A percentile compares a stretch with the other conserved stretches of the same genome.
Evolutionary conservation across 2,888 invertebrate genomes (phyloP).

Genomic region (Cancer borealis): DNA sequence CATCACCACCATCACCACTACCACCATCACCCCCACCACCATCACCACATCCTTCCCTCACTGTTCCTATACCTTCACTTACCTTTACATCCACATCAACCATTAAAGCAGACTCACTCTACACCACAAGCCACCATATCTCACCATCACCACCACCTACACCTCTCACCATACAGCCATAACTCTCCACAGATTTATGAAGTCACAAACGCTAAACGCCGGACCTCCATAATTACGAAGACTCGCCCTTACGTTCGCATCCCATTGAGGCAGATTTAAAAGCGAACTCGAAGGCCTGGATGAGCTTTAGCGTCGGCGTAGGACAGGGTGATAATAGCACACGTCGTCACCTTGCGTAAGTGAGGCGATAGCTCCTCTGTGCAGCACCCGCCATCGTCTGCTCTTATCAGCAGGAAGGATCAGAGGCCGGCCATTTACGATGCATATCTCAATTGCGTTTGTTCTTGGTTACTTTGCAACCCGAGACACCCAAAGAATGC

Average conservation of each 20-base stretch:
- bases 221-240: slow-evolving; percentile 24
- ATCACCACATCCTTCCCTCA: not conserved
- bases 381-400: slow-evolving; percentile 18
- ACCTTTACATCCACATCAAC: slow-evolving; percentile 34
- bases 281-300: not conserved
- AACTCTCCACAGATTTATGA: slow-evolving; percentile 63
- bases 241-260: slow-evolving; percentile 41
- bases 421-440: slow-evolving; percentile 8
- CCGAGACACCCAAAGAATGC: slow-evolving; percentile 21
- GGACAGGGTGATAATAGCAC: slow-evolving; percentile 50
- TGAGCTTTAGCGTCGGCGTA: not conserved
- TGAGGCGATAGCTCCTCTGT: slow-evolving; percentile 50
- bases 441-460: slow-evolving; percentile 59
- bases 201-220: slow-evolving; percentile 62
- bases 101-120: not conserved
- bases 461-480: slow-evolving; percentile 25
- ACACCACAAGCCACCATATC: not conserved
- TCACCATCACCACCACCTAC: slow-evolving; percentile 35
- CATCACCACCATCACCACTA: not conserved
- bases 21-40: not conserved
- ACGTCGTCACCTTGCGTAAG: slow-evolving; percentile 46
- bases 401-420: slow-evolving; percentile 31
- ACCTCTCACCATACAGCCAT: slow-evolving; percentile 48
- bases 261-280: slow-evolving; percentile 39
- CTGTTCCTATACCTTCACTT: not conserved